Percentiles rank a stretch among this genome's conserved stretches.
These are phyloP conservation scores for Butorides virescens DNA, from an alignment of 2,113 vertebrate species.

Conservation along the genomic window DNA sequence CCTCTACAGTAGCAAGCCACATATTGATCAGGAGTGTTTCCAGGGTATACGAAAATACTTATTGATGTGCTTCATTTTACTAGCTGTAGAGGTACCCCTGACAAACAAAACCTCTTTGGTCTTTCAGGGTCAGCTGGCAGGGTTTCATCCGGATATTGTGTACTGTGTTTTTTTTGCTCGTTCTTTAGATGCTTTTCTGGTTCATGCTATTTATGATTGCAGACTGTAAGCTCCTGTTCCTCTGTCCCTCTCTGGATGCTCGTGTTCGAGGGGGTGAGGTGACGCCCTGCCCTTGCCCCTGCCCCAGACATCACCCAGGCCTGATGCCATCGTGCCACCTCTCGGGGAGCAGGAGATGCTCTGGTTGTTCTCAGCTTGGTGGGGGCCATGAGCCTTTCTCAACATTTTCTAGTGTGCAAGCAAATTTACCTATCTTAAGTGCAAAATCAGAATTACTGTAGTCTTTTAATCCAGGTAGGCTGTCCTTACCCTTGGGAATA, in stretches of 20 bases:
- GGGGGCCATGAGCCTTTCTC: background rate
- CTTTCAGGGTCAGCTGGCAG: background rate
- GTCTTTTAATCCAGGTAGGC: slow-evolving; percentile 7
- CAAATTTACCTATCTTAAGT: slow-evolving; percentile 5
- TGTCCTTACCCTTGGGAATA: background rate
- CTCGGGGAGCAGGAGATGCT: background rate
- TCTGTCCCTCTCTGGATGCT: background rate
- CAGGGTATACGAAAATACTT: background rate
- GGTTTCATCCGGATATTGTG: background rate
- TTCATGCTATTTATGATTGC: background rate
- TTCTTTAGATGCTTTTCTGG: background rate
- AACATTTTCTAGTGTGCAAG: background rate
- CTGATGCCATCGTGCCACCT: background rate
- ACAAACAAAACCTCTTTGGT: background rate
- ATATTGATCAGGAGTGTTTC: slow-evolving; percentile 10
- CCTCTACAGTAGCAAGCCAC: slow-evolving; percentile 1
- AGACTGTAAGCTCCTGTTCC: background rate
- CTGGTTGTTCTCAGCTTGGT: background rate
- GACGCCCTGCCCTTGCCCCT: background rate
- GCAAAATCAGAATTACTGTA: slow-evolving; percentile 22
- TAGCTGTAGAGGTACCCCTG: background rate
- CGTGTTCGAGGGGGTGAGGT: background rate
- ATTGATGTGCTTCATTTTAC: slow-evolving; percentile 51
- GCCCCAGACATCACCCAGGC: background rate
- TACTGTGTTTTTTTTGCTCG: background rate